phyloP scores from a whole-genome alignment of 2,113 vertebrate genomes.

The Sebastes fasciatus region DNA sequence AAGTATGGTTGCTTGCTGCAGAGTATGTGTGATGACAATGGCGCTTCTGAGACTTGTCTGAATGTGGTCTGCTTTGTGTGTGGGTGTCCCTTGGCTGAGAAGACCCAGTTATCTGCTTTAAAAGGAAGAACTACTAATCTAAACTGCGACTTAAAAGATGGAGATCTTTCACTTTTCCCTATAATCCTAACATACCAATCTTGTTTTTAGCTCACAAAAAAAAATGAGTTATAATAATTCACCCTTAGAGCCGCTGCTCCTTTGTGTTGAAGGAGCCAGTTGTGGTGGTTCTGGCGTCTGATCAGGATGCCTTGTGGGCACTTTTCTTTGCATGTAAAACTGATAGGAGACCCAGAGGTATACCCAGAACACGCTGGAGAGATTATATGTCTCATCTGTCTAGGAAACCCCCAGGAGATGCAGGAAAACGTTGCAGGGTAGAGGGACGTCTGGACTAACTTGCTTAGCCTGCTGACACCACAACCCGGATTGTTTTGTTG shows the following conservation, averaged over 20 bases:
- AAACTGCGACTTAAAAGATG: constrained; percentile 4
- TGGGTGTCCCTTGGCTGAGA: constrained; percentile 24
- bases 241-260: background rate
- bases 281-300: background rate
- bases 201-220: background rate
- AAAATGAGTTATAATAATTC: background rate
- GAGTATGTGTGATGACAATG: constrained; percentile 21
- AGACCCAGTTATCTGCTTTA: constrained; percentile 18
- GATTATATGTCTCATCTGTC: background rate
- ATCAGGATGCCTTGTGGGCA: background rate
- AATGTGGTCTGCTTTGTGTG: constrained; percentile 25
- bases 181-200: constrained; percentile 1
- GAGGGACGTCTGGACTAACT: background rate
- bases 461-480: background rate
- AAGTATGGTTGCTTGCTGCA: constrained; percentile 30
- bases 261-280: background rate
- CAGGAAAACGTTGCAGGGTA: background rate
- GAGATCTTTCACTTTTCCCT: background rate
- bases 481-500: background rate
- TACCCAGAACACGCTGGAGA: background rate
- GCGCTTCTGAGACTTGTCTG: constrained; percentile 19
- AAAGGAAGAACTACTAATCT: constrained; percentile 16
- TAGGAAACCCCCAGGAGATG: background rate
- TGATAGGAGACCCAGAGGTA: background rate
- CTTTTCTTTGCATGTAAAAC: background rate